Percentiles rank a stretch among this genome's conserved stretches.
phyloP scores from a whole-genome alignment of 2,113 vertebrate genomes.

The Struthio camelus region DNA sequence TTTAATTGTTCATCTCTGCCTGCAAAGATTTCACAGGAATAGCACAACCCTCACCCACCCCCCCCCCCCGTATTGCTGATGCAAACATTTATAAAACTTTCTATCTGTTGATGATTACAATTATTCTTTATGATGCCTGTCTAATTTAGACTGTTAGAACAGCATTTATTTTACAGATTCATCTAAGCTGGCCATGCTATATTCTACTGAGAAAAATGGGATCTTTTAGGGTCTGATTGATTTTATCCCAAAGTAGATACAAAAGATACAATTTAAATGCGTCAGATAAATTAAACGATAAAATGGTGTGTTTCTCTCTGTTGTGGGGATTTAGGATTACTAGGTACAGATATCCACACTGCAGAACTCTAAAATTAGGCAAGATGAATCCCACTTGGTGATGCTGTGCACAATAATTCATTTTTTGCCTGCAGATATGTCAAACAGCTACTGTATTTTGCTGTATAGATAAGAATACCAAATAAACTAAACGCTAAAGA shows the following conservation, averaged over 20 bases:
- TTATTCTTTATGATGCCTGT: not conserved
- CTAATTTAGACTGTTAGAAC: not conserved
- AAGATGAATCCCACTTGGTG: not conserved
- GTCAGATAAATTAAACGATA: not conserved
- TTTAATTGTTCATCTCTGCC: not conserved
- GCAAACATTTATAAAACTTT: not conserved
- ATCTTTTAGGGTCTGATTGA: not conserved
- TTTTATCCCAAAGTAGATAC: not conserved
- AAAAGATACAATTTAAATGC: not conserved
- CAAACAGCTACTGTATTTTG: not conserved
- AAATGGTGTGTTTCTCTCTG: not conserved
- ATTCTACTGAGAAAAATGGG: not conserved
- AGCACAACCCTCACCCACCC: too few relatives aligned
- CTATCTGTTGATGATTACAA: not conserved
- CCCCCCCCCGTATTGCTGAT: not conserved
- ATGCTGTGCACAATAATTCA: not conserved
- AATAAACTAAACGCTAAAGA: not conserved
- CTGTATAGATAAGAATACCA: not conserved
- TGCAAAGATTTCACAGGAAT: not conserved
- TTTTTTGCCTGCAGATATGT: not conserved
- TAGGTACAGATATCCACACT: not conserved
- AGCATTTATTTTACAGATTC: not conserved
- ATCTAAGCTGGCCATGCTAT: not conserved
- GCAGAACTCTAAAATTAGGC: not conserved
- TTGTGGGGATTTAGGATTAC: not conserved